Conservation (phyloP, 35 echinoderm and acorn worm species). For the Eucidaris tribuloides region DNA sequence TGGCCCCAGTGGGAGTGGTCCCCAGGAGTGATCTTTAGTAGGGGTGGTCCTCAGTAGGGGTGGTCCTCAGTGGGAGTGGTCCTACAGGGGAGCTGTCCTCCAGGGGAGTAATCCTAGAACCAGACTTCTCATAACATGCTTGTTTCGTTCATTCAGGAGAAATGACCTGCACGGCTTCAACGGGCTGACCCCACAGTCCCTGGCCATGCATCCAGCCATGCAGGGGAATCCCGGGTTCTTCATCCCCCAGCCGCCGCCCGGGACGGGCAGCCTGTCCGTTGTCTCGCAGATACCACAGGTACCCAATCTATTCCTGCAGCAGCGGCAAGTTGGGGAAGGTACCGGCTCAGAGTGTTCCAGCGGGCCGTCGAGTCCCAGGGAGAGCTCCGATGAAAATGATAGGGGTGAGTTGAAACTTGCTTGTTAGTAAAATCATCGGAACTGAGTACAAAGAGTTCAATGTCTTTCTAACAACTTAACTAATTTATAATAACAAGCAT, state of each 20-base stretch:
- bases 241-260: conserved; percentile 36
- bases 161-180: conserved; percentile 41
- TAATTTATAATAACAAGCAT: too few relatives aligned
- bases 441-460: too few relatives aligned
- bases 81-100: too few relatives aligned
- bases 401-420: conserved; percentile 50
- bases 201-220: conserved; percentile 27
- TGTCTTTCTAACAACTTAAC: too few relatives aligned
- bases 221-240: neutral
- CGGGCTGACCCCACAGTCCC: conserved; percentile 20
- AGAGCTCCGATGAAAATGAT: conserved; percentile 91
- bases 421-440: too few relatives aligned
- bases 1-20: too few relatives aligned
- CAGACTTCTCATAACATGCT: too few relatives aligned
- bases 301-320: neutral
- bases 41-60: too few relatives aligned
- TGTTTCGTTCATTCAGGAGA: conserved; percentile 7
- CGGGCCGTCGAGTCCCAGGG: conserved; percentile 50
- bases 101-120: too few relatives aligned
- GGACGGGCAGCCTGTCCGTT: neutral
- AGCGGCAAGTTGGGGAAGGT: conserved; percentile 3
- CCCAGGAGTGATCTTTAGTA: too few relatives aligned
- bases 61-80: too few relatives aligned
- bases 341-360: conserved; percentile 51
- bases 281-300: neutral